Conservation (phyloP, 2,888 invertebrate genomes). For the Sturmia bella region DNA sequence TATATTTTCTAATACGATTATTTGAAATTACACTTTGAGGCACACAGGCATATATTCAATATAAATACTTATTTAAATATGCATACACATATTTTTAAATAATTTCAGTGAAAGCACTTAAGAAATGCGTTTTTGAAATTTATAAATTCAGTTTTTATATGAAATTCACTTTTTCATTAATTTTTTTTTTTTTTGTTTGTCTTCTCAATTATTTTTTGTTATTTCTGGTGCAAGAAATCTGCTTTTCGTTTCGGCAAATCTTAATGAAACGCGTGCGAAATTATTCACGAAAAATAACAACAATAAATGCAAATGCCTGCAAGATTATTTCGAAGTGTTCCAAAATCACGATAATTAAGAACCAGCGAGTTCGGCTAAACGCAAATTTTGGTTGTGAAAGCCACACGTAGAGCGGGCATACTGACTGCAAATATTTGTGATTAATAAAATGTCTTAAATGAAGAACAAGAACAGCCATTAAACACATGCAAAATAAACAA, state of each 20-base stretch:
- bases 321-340: too few relatives aligned
- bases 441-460: slow-evolving; percentile 54
- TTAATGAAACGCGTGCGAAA: slow-evolving; percentile 49
- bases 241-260: slow-evolving; percentile 19
- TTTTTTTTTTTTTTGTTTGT: background rate
- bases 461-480: slow-evolving; percentile 6
- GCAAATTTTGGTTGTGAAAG: slow-evolving; percentile 58
- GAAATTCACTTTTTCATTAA: too few relatives aligned
- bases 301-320: slow-evolving; percentile 26
- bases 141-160: too few relatives aligned
- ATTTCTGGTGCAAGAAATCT: too few relatives aligned
- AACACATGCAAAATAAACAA: slow-evolving; percentile 41
- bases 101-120: too few relatives aligned
- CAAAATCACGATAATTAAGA: background rate
- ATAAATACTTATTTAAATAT: too few relatives aligned
- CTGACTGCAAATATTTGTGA: slow-evolving; percentile 56
- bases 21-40: too few relatives aligned
- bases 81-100: too few relatives aligned
- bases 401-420: slow-evolving; percentile 67
- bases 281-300: slow-evolving; percentile 36
- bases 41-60: too few relatives aligned
- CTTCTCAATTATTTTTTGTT: slow-evolving; percentile 23
- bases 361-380: slow-evolving; percentile 16
- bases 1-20: too few relatives aligned
- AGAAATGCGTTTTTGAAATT: too few relatives aligned